These are phyloP conservation scores for Amniataba percoides DNA, from an alignment of 2,797 vertebrate species.

Conservation along the genomic window DNA sequence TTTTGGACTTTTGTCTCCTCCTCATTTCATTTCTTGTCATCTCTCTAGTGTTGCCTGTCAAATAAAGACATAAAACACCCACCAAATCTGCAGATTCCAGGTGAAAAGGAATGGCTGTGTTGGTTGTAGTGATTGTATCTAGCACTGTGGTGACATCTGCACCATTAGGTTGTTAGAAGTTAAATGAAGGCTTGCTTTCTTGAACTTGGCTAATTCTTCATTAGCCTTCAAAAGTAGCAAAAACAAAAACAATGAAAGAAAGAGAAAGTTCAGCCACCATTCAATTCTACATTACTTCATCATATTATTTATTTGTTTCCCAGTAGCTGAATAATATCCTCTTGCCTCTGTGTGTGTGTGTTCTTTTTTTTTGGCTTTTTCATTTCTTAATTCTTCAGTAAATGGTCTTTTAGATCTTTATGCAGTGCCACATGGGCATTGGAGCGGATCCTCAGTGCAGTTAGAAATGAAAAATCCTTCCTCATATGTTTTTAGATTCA, in stretches of 20 bases:
- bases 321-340: conserved; percentile 18
- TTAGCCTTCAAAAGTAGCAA: neutral
- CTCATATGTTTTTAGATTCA: conserved; percentile 28
- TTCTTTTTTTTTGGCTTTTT: conserved; percentile 6
- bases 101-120: neutral
- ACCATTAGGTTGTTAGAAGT: neutral
- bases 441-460: neutral
- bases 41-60: no score
- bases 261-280: neutral
- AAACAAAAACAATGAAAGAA: neutral
- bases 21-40: neutral
- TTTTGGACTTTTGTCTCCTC: neutral
- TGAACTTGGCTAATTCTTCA: neutral
- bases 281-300: conserved; percentile 14
- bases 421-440: neutral
- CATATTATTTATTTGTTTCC: conserved; percentile 16
- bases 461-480: conserved; percentile 21
- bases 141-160: neutral
- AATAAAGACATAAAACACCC: neutral
- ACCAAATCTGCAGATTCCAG: neutral
- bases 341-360: conserved; percentile 8
- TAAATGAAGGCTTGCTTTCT: neutral
- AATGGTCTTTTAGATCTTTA: conserved; percentile 22
- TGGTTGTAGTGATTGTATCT: neutral
- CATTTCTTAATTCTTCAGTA: neutral